Percentiles rank a stretch among this genome's conserved stretches.
Evolutionary conservation across 2,888 invertebrate genomes (phyloP).

Genomic region (Sylvicola cinctus): DNA sequence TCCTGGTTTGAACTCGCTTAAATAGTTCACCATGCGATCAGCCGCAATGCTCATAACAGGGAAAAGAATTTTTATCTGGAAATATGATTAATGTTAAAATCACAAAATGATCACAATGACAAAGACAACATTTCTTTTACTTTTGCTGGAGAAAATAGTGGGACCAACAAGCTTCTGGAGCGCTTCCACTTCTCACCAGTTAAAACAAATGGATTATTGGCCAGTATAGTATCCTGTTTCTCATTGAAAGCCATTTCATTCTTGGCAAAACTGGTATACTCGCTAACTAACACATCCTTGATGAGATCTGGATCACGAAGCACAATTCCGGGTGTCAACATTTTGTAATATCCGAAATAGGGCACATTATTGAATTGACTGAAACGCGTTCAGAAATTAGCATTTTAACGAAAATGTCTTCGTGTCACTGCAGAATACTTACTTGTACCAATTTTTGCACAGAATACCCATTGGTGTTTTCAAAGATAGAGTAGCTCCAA

Average conservation of each 20-base stretch:
- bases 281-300: not conserved
- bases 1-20: too few relatives aligned
- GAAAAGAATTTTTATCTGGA: too few relatives aligned
- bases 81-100: too few relatives aligned
- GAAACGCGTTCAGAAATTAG: too few relatives aligned
- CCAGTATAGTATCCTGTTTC: not conserved
- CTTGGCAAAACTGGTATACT: not conserved
- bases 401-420: too few relatives aligned
- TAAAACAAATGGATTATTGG: not conserved
- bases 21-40: too few relatives aligned
- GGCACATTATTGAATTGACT: not conserved
- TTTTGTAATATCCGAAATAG: not conserved
- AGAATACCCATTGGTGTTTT: conserved; percentile 7
- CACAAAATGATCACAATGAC: too few relatives aligned
- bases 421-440: conserved; percentile 2
- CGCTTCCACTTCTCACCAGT: not conserved
- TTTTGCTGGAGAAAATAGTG: not conserved
- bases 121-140: not conserved
- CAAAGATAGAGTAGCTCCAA: conserved; percentile 5
- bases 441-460: conserved; percentile 8
- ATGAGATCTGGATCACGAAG: not conserved
- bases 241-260: not conserved
- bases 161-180: not conserved
- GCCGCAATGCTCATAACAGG: too few relatives aligned
- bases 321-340: not conserved